A percentile compares a stretch with the other conserved stretches of the same genome.
These are phyloP conservation scores for Drosophila melanica DNA, from an alignment of 1,140 invertebrate genomes.

Conservation along the genomic window DNA sequence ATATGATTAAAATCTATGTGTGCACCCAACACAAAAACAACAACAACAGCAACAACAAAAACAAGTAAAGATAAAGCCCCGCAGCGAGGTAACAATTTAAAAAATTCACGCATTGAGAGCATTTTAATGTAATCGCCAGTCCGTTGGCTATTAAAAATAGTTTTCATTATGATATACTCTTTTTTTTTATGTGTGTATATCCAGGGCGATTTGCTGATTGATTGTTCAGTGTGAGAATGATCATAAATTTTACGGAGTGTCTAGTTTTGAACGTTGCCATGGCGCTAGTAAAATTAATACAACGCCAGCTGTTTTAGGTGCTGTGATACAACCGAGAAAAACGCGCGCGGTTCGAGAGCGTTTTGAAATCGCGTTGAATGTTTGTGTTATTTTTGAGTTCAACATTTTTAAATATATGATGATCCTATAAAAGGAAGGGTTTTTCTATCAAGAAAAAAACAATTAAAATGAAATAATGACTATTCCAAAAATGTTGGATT, in stretches of 20 bases:
- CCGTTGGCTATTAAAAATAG: conserved; percentile 56
- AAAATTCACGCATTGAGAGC: conserved; percentile 62
- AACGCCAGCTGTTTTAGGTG: conserved; percentile 23
- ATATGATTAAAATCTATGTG: conserved; percentile 70
- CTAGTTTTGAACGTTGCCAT: conserved; percentile 34
- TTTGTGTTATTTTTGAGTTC: not conserved
- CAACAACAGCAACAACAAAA: not conserved
- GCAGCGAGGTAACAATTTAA: conserved; percentile 39
- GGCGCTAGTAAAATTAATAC: conserved; percentile 28
- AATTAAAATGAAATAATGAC: too few species aligned
- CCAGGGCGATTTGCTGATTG: conserved; percentile 66
- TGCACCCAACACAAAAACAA: conserved; percentile 20
- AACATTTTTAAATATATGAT: too few species aligned
- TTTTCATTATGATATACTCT: conserved; percentile 46
- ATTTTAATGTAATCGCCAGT: conserved; percentile 58
- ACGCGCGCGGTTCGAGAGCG: too few species aligned
- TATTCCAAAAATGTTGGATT: too few species aligned
- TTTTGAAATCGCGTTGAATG: not conserved
- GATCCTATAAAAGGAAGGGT: too few species aligned
- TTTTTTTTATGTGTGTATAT: conserved; percentile 34
- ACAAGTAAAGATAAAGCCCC: conserved; percentile 26
- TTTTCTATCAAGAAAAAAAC: too few species aligned
- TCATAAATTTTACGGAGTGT: conserved; percentile 57
- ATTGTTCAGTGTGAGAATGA: conserved; percentile 69
- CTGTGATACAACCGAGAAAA: not conserved